phyloP scores from a whole-genome alignment of 1,140 invertebrate genomes.

The Drosophila leontia region DNA sequence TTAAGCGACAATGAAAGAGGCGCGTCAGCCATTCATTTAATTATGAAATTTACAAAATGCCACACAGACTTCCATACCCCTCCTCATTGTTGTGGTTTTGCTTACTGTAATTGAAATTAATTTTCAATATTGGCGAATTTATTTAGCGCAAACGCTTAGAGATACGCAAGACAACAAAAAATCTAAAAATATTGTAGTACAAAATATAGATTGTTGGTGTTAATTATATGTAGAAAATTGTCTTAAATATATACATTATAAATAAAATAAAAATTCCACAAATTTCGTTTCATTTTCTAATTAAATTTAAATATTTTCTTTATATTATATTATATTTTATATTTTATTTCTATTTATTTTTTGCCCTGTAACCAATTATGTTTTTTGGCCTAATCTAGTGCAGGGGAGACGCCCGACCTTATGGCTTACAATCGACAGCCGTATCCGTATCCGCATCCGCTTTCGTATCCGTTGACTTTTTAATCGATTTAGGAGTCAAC shows the following conservation, averaged over 20 bases:
- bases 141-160: slow-evolving; percentile 8
- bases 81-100: slow-evolving; percentile 57
- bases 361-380: slow-evolving; percentile 24
- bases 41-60: slow-evolving; percentile 57
- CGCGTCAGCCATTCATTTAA: slow-evolving; percentile 55
- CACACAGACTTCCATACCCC: slow-evolving; percentile 6
- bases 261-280: too few species aligned
- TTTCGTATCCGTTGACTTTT: slow-evolving; percentile 64
- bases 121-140: slow-evolving; percentile 46
- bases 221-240: neutral
- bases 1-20: slow-evolving; percentile 29
- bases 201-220: too few species aligned
- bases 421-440: slow-evolving; percentile 37
- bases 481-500: slow-evolving; percentile 72
- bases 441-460: slow-evolving; percentile 18
- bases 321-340: neutral
- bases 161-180: neutral
- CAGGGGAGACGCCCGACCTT: slow-evolving; percentile 11
- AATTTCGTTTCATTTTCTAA: too few species aligned
- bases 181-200: rapidly evolving
- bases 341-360: neutral
- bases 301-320: neutral
- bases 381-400: slow-evolving; percentile 25
- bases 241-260: neutral
- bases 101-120: slow-evolving; percentile 65